These are phyloP conservation scores for Lithosia quadra DNA, from an alignment of 2,888 invertebrate genomes.

Conservation along the genomic window DNA sequence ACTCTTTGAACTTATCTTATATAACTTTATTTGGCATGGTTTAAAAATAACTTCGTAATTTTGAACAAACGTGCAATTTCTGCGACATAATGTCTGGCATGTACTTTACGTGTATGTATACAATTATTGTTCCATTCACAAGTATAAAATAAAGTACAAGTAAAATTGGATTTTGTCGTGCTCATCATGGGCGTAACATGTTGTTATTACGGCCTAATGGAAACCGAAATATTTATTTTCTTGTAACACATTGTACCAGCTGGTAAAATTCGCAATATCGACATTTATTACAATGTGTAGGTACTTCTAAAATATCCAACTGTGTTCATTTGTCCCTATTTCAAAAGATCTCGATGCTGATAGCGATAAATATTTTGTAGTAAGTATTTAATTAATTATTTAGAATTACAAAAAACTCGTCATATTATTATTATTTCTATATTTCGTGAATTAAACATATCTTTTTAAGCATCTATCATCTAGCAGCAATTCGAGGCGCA, in stretches of 20 bases:
- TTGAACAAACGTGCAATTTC: neutral
- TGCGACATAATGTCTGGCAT: neutral
- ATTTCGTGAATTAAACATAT: too few relatives aligned
- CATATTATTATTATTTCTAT: too few relatives aligned
- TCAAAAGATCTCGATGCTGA: too few relatives aligned
- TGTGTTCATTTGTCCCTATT: too few relatives aligned
- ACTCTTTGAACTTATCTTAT: neutral
- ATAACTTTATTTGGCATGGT: neutral
- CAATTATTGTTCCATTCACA: neutral
- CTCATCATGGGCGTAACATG: neutral
- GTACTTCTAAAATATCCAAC: too few relatives aligned
- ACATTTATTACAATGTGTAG: too few relatives aligned
- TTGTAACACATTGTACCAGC: neutral
- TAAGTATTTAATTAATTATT: too few relatives aligned
- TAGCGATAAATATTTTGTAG: too few relatives aligned
- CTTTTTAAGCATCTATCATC: too few relatives aligned
- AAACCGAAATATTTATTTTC: neutral
- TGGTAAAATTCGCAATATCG: neutral
- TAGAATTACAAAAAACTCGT: too few relatives aligned
- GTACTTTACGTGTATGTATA: too few relatives aligned
- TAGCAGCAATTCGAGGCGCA: too few relatives aligned
- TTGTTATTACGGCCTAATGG: neutral
- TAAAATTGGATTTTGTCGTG: neutral
- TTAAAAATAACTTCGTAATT: neutral
- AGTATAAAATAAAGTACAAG: conserved; percentile 1